Evolutionary conservation across 2,797 vertebrate genomes (phyloP).

Genomic region (Gallirallus australis): DNA sequence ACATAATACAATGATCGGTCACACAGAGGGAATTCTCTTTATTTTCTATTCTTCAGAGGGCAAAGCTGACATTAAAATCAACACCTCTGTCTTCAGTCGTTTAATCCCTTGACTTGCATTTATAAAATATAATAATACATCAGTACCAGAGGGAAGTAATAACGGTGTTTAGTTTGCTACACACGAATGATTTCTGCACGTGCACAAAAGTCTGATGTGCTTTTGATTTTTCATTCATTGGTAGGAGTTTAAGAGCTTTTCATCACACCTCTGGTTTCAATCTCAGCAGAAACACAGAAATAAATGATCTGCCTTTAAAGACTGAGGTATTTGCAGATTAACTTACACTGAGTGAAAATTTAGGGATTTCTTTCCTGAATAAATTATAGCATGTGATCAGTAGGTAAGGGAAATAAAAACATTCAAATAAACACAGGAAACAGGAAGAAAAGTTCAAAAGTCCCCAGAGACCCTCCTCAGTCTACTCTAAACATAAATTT

Average conservation of each 20-base stretch:
- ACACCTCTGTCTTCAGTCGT: conserved; percentile 15
- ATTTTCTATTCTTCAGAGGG: conserved; percentile 8
- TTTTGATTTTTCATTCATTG: conserved; percentile 39
- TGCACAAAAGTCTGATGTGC: neutral
- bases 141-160: neutral
- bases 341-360: neutral
- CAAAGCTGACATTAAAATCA: neutral
- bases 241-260: neutral
- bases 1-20: neutral
- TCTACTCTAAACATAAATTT: neutral
- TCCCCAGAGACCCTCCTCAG: neutral
- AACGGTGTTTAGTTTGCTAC: neutral
- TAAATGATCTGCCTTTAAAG: neutral
- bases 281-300: conserved; percentile 2
- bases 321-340: neutral
- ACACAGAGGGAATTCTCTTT: neutral
- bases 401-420: neutral
- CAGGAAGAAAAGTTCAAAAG: neutral
- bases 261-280: neutral
- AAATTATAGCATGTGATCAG: neutral
- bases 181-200: neutral
- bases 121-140: neutral
- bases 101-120: neutral
- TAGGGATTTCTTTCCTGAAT: neutral
- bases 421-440: neutral